Conservation (phyloP, 2,797 vertebrate species). For the Yasuhikotakia modesta region DNA sequence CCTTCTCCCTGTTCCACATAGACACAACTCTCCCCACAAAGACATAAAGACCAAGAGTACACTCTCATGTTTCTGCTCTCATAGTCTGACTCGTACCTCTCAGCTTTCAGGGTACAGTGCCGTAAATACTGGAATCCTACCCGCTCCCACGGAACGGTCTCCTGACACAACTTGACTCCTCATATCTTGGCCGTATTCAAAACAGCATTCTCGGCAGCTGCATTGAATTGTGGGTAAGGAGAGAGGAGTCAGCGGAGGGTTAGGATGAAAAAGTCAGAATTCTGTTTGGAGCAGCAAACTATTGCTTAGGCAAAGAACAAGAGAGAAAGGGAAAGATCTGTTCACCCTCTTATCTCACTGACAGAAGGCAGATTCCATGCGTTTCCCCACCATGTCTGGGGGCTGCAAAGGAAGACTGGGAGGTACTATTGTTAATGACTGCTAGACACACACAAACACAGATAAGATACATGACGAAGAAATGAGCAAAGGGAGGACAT, state of each 20-base stretch:
- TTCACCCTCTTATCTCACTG: constrained; percentile 66
- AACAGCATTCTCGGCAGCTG: constrained; percentile 19
- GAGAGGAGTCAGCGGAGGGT: constrained; percentile 34
- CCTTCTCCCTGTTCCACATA: constrained; percentile 53
- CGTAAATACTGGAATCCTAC: constrained; percentile 35
- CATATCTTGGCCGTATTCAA: constrained; percentile 48
- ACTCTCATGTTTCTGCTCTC: constrained; percentile 42
- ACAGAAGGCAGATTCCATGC: constrained; percentile 60
- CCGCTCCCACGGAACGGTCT: constrained; percentile 49
- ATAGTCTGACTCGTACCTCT: constrained; percentile 27
- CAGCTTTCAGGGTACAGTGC: constrained; percentile 47
- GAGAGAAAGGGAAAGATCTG: constrained; percentile 26
- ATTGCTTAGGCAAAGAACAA: constrained; percentile 15
- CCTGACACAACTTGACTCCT: constrained; percentile 58
- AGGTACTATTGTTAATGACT: constrained; percentile 75
- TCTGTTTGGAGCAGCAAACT: constrained; percentile 34
- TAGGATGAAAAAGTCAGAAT: constrained; percentile 28
- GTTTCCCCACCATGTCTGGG: constrained; percentile 62
- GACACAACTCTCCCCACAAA: constrained; percentile 39
- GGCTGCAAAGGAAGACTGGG: constrained; percentile 72
- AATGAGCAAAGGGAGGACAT: constrained; percentile 62
- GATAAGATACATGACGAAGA: constrained; percentile 78
- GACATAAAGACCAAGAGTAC: constrained; percentile 21
- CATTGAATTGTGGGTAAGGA: constrained; percentile 45
- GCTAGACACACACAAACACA: constrained; percentile 45